Evolutionary conservation across 2,113 vertebrate genomes (phyloP), one percentile per base, ranked within the genome.

Genomic region (Probosciger aterrimus): DNA sequence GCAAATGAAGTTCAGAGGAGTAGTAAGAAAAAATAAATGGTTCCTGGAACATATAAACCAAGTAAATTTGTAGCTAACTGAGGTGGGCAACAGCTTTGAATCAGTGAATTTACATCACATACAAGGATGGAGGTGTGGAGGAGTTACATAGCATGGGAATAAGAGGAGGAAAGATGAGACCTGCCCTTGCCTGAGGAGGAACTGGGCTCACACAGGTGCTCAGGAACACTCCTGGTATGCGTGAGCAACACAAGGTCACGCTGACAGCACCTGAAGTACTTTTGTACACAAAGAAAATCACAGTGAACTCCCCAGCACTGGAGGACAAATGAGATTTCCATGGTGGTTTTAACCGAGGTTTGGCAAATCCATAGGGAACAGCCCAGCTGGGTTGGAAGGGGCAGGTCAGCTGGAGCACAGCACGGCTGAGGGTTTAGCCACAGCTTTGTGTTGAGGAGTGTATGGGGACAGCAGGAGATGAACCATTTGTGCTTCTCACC

Each of bases 1-100:
- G 65, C 82, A 70, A 90, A 94, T 78, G 70, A 75, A 94, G 68
- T 90, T 75, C 80, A 73, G 80, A 79, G 60, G 19, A 71, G 50
- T 20, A 83, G 35, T 37, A 20, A 67, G 63, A 90, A 47, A 64
- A 41, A 35, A 33, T 6, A 28, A 41, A 47, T 35, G 35, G 14
- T n/a, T 30, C 37, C 52, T 25, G 23, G 71, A 92, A 78, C 14
- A 17, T 0, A 86, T 20, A 67, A 86, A 55, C 23, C 35, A 67
- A 47, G 14, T 24, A 49, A 46, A 81, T 75, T 3, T 71, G 69
- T 39, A 84, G 77, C 52, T 79, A 37, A 65, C 33, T 15, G 15
- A 2, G 7, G 43, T 2, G n/a, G 39, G 37, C 80, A 84, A 33
- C 14, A 11, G 80, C 73, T 93, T 35, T 50, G 64, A 55, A 81